These are phyloP conservation scores for Scaptomyza pallida DNA, from an alignment of 1,140 invertebrate species.

Conservation along the genomic window DNA sequence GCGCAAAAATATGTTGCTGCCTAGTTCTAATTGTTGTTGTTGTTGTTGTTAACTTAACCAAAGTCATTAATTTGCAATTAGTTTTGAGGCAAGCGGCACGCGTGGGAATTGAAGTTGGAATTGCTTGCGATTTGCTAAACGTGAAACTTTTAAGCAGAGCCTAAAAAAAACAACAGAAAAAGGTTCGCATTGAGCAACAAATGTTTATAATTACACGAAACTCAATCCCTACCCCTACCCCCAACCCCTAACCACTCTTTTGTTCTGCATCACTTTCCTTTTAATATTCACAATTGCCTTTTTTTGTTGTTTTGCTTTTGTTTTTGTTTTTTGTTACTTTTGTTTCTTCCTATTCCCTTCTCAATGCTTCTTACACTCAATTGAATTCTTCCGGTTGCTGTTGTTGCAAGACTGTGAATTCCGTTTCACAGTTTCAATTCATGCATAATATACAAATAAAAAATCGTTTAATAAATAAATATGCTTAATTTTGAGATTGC, in stretches of 20 bases:
- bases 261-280: conserved; percentile 28
- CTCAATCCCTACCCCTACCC: not conserved
- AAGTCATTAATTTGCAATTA: conserved; percentile 83
- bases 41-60: conserved; percentile 36
- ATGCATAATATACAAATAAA: conserved; percentile 80
- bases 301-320: conserved; percentile 8
- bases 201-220: conserved; percentile 41
- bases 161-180: conserved; percentile 15
- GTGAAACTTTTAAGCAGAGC: conserved; percentile 33
- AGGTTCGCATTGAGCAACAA: conserved; percentile 27
- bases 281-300: conserved; percentile 67
- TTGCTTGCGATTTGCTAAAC: conserved; percentile 59
- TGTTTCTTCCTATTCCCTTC: conserved; percentile 1
- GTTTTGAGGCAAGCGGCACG: conserved; percentile 72
- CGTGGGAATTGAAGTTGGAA: conserved; percentile 74
- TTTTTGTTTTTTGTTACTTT: conserved; percentile 12
- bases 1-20: conserved; percentile 53
- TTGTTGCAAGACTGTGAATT: conserved; percentile 53
- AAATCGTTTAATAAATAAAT: conserved; percentile 39
- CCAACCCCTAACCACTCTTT: too few relatives aligned
- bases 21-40: conserved; percentile 40
- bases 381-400: conserved; percentile 77
- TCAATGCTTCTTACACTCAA: conserved; percentile 69
- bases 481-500: not conserved
- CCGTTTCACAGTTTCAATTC: conserved; percentile 69